These are phyloP conservation scores for Rhingia campestris DNA, from an alignment of 2,888 invertebrate genomes.

Conservation along the genomic window DNA sequence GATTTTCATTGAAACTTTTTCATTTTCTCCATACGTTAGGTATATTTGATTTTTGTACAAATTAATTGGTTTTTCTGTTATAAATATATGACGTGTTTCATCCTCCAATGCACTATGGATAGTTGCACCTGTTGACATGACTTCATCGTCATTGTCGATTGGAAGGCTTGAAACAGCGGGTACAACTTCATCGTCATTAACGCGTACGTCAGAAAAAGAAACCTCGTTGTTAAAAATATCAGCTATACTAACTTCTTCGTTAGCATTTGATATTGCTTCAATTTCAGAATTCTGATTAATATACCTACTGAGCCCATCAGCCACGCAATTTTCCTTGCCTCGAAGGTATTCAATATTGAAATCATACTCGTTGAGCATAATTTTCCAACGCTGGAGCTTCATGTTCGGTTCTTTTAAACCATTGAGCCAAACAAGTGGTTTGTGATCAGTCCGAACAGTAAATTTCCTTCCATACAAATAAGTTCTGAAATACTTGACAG, in stretches of 20 bases:
- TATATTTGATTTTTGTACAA: conserved; percentile 16
- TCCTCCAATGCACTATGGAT: conserved; percentile 12
- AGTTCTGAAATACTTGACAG: conserved; percentile 75
- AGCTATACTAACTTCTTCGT: conserved; percentile 1
- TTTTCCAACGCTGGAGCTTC: conserved; percentile 79
- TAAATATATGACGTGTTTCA: background rate
- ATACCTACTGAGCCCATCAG: background rate
- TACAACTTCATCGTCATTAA: conserved; percentile 21
- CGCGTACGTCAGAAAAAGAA: background rate
- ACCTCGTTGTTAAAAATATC: conserved; percentile 29
- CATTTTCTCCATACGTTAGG: background rate
- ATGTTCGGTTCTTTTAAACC: conserved; percentile 80
- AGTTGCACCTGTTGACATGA: conserved; percentile 7
- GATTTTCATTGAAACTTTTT: conserved; percentile 1
- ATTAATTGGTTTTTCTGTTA: conserved; percentile 4
- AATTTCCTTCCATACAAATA: conserved; percentile 77
- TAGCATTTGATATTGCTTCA: background rate
- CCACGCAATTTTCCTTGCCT: too few species aligned
- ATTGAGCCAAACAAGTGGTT: conserved; percentile 79
- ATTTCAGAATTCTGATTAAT: background rate
- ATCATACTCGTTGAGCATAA: conserved; percentile 77
- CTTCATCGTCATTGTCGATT: conserved; percentile 3
- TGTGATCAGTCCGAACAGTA: conserved; percentile 79
- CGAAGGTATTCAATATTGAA: too few species aligned
- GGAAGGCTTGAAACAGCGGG: conserved; percentile 14